A percentile compares a stretch with the other conserved stretches of the same genome.
These are phyloP conservation scores for Smittia sp. DNA, from an alignment of 2,888 invertebrate genomes.

Conservation along the genomic window DNA sequence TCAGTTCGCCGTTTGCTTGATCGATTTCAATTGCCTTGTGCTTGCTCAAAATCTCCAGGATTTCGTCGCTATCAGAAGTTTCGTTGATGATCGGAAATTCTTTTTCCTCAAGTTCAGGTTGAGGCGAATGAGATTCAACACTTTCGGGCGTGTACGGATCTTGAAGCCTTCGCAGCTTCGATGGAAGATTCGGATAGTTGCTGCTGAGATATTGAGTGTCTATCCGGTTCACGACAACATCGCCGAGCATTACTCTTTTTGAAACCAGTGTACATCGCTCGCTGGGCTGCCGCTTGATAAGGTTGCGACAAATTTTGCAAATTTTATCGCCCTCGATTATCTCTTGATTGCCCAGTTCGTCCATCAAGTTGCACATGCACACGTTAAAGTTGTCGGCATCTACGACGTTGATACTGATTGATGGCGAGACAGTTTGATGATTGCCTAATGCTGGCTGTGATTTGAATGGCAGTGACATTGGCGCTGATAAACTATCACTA, in stretches of 20 bases:
- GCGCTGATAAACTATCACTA: conserved; percentile 10
- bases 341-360: conserved; percentile 5
- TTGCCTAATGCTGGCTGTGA: background rate
- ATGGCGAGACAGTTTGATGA: conserved; percentile 43
- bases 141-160: conserved; percentile 84
- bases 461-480: conserved; percentile 23
- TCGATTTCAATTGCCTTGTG: conserved; percentile 42
- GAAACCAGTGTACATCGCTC: conserved; percentile 50
- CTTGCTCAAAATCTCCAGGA: conserved; percentile 45
- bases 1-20: conserved; percentile 41
- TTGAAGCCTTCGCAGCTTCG: conserved; percentile 50
- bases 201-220: conserved; percentile 56
- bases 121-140: conserved; percentile 71
- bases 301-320: conserved; percentile 50
- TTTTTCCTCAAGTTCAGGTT: conserved; percentile 54
- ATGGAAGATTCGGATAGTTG: conserved; percentile 43
- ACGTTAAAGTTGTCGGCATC: conserved; percentile 54
- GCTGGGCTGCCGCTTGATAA: conserved; percentile 48
- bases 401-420: conserved; percentile 56
- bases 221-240: conserved; percentile 58
- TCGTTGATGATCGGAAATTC: conserved; percentile 44
- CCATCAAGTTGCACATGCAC: conserved; percentile 47
- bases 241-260: conserved; percentile 48
- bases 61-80: conserved; percentile 47
- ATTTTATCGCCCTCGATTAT: conserved; percentile 45